phyloP scores from a whole-genome alignment of 23 tunicate species.

The Pegea sp. region DNA sequence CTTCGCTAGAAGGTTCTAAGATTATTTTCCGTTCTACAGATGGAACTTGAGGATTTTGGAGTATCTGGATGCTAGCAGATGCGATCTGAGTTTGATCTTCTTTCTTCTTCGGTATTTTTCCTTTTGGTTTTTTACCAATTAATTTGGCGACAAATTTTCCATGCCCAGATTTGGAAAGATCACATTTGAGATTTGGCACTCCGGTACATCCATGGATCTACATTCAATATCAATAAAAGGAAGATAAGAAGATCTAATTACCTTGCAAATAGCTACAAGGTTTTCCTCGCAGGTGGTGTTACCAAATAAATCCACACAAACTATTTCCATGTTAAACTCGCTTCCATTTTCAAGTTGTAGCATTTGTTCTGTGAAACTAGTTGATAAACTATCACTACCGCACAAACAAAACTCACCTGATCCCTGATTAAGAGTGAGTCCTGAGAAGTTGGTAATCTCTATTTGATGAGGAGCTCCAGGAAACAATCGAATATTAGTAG shows the following conservation, averaged over 20 bases:
- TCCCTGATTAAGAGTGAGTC: no score
- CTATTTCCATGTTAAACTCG: conserved; percentile 22
- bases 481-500: conserved; percentile 54
- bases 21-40: conserved; percentile 13
- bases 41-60: conserved; percentile 20
- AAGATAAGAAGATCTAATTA: not conserved
- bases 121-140: conserved; percentile 18
- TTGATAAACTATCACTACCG: no score
- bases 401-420: no score
- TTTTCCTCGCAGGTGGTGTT: conserved; percentile 25
- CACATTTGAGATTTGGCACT: conserved; percentile 23
- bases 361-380: no score
- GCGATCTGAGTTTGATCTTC: no score
- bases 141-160: conserved; percentile 38
- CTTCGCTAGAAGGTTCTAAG: conserved; percentile 48
- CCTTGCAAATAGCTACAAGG: conserved; percentile 63
- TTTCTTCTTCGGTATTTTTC: no score
- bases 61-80: no score
- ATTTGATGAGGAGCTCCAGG: conserved; percentile 54
- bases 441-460: conserved; percentile 16
- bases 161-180: conserved; percentile 38
- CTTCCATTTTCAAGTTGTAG: conserved; percentile 40
- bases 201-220: conserved; percentile 17
- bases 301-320: conserved; percentile 41
- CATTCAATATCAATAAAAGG: not conserved